phyloP scores from a whole-genome alignment of 2,888 invertebrate genomes.

The Cosmia pyralina region DNA sequence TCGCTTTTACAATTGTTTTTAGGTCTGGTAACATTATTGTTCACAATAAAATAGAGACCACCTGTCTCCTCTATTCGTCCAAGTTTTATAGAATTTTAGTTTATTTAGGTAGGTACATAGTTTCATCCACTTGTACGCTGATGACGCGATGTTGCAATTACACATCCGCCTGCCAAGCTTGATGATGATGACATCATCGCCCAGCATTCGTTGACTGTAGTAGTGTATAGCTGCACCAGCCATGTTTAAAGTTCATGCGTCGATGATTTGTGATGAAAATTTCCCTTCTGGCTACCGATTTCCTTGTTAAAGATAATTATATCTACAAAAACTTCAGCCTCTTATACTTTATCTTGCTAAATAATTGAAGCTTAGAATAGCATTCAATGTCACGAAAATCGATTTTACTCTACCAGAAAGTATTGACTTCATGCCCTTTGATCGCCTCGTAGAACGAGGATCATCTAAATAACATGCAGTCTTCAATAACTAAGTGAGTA shows the following conservation, averaged over 20 bases:
- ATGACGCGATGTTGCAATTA: conserved; percentile 59
- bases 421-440: conserved; percentile 16
- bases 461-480: conserved; percentile 1
- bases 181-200: conserved; percentile 54
- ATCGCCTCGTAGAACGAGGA: too few relatives aligned
- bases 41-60: not conserved
- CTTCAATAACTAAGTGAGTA: conserved; percentile 26
- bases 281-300: not conserved
- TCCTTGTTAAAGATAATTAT: not conserved
- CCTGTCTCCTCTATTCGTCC: not conserved
- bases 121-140: conserved; percentile 45
- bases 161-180: conserved; percentile 51
- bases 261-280: conserved; percentile 28
- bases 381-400: conserved; percentile 31
- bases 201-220: conserved; percentile 22
- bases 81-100: conserved; percentile 5
- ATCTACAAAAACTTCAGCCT: conserved; percentile 6
- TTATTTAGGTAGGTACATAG: conserved; percentile 38
- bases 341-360: not conserved
- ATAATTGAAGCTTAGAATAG: conserved; percentile 31
- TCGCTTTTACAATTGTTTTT: conserved; percentile 50
- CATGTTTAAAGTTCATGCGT: conserved; percentile 27
- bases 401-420: conserved; percentile 21
- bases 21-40: conserved; percentile 7
- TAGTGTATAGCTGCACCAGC: conserved; percentile 16